Evolutionary conservation across 2,113 vertebrate species (phyloP).

Genomic region (Diphyllodes magnificus): DNA sequence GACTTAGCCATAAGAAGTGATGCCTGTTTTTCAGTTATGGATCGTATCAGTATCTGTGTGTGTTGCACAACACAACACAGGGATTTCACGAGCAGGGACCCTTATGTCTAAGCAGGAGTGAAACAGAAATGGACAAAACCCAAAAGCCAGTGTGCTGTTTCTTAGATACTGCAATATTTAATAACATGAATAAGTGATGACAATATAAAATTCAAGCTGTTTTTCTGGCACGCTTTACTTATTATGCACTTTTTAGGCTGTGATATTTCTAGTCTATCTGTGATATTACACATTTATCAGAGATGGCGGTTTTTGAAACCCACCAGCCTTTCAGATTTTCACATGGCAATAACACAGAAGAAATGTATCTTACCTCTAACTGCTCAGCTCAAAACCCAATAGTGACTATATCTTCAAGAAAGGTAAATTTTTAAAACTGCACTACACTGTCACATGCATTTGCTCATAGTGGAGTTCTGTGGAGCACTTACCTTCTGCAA

Average conservation of each 20-base stretch:
- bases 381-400: neutral
- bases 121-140: neutral
- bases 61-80: neutral
- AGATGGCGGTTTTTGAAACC: neutral
- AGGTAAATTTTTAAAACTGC: neutral
- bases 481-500: neutral
- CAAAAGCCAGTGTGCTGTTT: neutral
- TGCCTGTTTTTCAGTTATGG: neutral
- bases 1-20: neutral
- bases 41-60: fast-evolving
- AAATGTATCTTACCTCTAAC: neutral
- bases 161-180: neutral
- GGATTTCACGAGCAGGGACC: neutral
- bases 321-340: neutral
- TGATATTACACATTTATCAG: neutral
- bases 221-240: neutral
- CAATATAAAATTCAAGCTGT: neutral
- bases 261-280: neutral
- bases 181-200: neutral
- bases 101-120: neutral
- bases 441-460: neutral
- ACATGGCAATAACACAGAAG: neutral
- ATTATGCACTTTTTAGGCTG: neutral
- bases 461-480: neutral
- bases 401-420: neutral